A percentile compares a stretch with the other conserved stretches of the same genome.
Conservation (phyloP, 35 echinoderm and acorn worm species). For the Lytechinus variegatus region DNA sequence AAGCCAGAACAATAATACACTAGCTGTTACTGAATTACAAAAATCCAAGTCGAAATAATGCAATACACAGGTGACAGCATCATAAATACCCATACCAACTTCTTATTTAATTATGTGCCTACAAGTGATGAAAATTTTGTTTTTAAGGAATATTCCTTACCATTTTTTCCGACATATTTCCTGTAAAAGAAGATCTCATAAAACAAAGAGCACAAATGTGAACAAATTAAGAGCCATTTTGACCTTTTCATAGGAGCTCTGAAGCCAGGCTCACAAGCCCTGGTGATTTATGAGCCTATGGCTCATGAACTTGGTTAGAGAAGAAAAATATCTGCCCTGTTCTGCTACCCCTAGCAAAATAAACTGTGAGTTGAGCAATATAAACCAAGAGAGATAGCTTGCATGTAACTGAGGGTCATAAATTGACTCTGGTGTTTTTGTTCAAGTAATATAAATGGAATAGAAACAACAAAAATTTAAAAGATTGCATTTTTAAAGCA, state of each 20-base stretch:
- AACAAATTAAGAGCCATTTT: slow-evolving; percentile 20
- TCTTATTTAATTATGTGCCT: too few species aligned
- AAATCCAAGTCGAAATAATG: too few species aligned
- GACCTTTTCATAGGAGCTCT: not conserved
- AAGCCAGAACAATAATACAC: too few species aligned
- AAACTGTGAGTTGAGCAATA: not conserved
- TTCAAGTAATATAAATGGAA: not conserved
- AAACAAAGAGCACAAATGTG: not conserved
- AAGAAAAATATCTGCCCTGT: not conserved
- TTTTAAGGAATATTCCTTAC: not conserved
- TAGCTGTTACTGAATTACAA: too few species aligned
- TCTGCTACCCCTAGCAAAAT: slow-evolving; percentile 10
- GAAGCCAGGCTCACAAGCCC: not conserved
- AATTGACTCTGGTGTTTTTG: not conserved
- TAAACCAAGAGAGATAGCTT: not conserved
- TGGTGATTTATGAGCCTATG: not conserved
- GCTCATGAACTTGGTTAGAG: slow-evolving; percentile 5
- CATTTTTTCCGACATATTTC: not conserved
- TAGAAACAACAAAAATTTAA: not conserved
- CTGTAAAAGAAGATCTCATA: not conserved
- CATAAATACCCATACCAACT: too few species aligned
- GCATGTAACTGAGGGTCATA: not conserved
- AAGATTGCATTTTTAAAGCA: not conserved
- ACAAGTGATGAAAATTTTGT: too few species aligned
- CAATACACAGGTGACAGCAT: too few species aligned